Evolutionary conservation across 2,797 vertebrate genomes (phyloP).

Genomic region (Enteromius trimaculatus): DNA sequence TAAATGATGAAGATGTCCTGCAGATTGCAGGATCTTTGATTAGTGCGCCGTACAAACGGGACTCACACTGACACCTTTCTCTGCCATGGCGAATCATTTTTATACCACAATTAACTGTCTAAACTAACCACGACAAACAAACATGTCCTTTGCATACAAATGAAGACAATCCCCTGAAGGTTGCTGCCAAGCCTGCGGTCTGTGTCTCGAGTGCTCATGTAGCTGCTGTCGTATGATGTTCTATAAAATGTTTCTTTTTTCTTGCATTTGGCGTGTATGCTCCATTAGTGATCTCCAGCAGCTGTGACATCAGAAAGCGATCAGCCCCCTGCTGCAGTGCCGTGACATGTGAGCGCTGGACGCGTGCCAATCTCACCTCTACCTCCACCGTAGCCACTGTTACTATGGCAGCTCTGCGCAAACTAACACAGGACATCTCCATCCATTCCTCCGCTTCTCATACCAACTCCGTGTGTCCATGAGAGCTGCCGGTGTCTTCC

Average conservation of each 20-base stretch:
- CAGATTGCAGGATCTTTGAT: conserved; percentile 29
- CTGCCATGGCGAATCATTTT: conserved; percentile 5
- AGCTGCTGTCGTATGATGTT: not conserved
- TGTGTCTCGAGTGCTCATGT: conserved; percentile 28
- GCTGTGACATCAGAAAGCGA: conserved; percentile 70
- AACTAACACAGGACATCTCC: not conserved
- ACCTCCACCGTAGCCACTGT: conserved; percentile 55
- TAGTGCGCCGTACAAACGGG: not conserved
- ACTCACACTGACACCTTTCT: conserved; percentile 19
- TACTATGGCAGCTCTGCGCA: conserved; percentile 66
- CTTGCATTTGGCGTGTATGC: conserved; percentile 22
- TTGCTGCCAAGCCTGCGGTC: conserved; percentile 15
- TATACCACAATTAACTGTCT: conserved; percentile 5
- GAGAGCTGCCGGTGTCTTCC: not conserved
- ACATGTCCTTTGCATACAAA: conserved; percentile 8
- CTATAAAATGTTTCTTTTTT: conserved; percentile 4
- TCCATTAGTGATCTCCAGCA: conserved; percentile 72
- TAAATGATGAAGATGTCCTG: conserved; percentile 23
- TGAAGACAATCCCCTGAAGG: not conserved
- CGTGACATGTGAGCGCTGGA: not conserved
- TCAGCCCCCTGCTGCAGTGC: conserved; percentile 27
- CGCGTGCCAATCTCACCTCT: not conserved
- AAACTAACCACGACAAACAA: conserved; percentile 6
- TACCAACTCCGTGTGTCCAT: conserved; percentile 12
- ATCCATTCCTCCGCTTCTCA: conserved; percentile 19